These are phyloP conservation scores for Liopterus haemorrhoidalis DNA, from an alignment of 2,888 invertebrate species.

Conservation along the genomic window DNA sequence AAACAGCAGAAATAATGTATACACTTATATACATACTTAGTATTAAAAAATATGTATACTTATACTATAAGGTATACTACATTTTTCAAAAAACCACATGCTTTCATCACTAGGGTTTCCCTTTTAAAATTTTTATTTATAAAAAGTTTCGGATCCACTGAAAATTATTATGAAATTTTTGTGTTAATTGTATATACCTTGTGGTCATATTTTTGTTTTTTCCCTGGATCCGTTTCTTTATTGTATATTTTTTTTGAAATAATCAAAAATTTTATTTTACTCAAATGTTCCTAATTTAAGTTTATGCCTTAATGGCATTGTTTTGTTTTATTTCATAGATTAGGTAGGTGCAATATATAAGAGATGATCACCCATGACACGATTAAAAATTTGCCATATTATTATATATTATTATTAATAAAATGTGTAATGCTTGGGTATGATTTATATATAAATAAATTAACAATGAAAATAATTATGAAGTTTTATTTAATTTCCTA, in stretches of 20 bases:
- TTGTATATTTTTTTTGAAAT: conserved; percentile 14
- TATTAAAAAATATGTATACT: conserved; percentile 6
- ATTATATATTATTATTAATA: conserved; percentile 42
- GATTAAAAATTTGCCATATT: conserved; percentile 45
- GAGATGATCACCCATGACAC: conserved; percentile 23
- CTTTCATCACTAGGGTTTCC: too few relatives aligned
- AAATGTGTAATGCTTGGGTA: conserved; percentile 48
- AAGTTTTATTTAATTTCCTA: too few relatives aligned
- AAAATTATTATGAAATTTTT: too few relatives aligned
- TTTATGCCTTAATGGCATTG: conserved; percentile 33
- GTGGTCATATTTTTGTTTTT: conserved; percentile 5
- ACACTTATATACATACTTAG: conserved; percentile 19
- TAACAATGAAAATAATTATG: conserved; percentile 40
- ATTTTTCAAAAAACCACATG: too few relatives aligned
- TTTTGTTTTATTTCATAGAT: conserved; percentile 39
- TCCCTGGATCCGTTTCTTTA: conserved; percentile 5
- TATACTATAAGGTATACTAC: conserved; percentile 1
- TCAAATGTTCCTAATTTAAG: conserved; percentile 44
- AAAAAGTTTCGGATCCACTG: too few relatives aligned
- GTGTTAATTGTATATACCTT: neutral
- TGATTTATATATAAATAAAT: conserved; percentile 49
- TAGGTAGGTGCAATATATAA: conserved; percentile 47
- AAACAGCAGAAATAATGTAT: conserved; percentile 11
- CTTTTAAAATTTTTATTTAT: too few relatives aligned
- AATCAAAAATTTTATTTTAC: conserved; percentile 35